phyloP scores from a whole-genome alignment of 2,888 invertebrate genomes.

The Melanostoma scalare region DNA sequence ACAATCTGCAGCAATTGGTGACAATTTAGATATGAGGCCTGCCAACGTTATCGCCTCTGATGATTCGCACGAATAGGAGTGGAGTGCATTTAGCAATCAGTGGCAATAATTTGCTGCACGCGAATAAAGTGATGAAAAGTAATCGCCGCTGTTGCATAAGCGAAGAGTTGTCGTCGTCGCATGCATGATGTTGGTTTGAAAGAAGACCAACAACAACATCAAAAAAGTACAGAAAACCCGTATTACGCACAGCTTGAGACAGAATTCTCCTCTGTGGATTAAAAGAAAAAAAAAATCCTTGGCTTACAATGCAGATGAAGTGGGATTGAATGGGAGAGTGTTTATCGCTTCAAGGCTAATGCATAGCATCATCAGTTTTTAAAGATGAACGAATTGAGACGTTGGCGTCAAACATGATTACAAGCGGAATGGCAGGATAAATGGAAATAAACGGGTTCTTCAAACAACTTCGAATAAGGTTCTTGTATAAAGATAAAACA shows the following conservation, averaged over 20 bases:
- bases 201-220: too few relatives aligned
- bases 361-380: conserved; percentile 28
- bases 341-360: conserved; percentile 62
- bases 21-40: conserved; percentile 67
- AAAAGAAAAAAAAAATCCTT: not conserved
- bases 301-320: conserved; percentile 13
- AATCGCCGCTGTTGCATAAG: conserved; percentile 29
- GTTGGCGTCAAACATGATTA: conserved; percentile 66
- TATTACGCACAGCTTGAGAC: conserved; percentile 33
- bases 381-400: conserved; percentile 61
- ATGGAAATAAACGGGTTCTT: not conserved
- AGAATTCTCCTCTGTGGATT: conserved; percentile 16
- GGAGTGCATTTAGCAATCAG: conserved; percentile 62
- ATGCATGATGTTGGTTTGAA: conserved; percentile 15
- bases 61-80: conserved; percentile 51
- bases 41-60: conserved; percentile 45
- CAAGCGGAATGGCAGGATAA: conserved; percentile 19
- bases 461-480: not conserved
- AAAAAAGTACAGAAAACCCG: conserved; percentile 27
- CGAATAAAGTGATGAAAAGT: conserved; percentile 60
- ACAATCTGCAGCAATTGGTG: conserved; percentile 53
- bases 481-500: conserved; percentile 2
- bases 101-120: conserved; percentile 66
- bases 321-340: conserved; percentile 40
- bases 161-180: conserved; percentile 21